Evolutionary conservation across 1,140 invertebrate species (phyloP), one percentile per base, ranked within the genome.

Genomic region (Andricus grossulariae): DNA sequence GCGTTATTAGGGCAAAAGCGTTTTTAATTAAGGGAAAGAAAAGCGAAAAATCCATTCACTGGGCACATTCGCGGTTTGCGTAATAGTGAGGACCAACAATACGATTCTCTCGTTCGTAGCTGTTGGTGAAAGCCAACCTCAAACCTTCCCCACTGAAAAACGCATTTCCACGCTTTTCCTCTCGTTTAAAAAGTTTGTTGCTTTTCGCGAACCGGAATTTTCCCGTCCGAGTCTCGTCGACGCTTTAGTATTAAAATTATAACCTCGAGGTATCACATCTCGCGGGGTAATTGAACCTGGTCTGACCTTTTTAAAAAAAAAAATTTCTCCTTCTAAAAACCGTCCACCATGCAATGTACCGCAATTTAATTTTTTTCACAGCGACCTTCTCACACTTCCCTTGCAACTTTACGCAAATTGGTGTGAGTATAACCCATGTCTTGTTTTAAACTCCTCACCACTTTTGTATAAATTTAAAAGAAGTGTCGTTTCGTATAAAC

Each of bases 191-290:
- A n/a, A 66, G 11, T 66, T 66, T 66, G 15, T 66, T 32, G 60
- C 60, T 25, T 45, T 45, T 8, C 15, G 25, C 32, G 39, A 66
- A 66, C 32, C 32, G 39, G 39, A 45, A 45, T 45, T 45, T 32
- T 45, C 10, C 25, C 25, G 25, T 45, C 39, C 39, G 39, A 66
- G 60, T 66, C 60, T 15, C 39, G 60, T 66, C 39, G 32, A 66
- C 12, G 60, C 60, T 54, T 16, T 66, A n/a, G 60, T 16, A 66
- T 66, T 39, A 66, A 66, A 66, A 66, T 66, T 66, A 66, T 66
- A n/a, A 32, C 60, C 60, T 39, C 60, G 60, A 66, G 60, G 60
- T 66, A 66, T 66, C 60, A 66, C 60, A 66, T 66, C 25, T 66
- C 60, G 60, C 16, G 32, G 60, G 32, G 60, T 66, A 66, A 66